Base-by-base conservation (phyloP, 2,888 invertebrate species). In the Parascotia fuliginaria region DNA sequence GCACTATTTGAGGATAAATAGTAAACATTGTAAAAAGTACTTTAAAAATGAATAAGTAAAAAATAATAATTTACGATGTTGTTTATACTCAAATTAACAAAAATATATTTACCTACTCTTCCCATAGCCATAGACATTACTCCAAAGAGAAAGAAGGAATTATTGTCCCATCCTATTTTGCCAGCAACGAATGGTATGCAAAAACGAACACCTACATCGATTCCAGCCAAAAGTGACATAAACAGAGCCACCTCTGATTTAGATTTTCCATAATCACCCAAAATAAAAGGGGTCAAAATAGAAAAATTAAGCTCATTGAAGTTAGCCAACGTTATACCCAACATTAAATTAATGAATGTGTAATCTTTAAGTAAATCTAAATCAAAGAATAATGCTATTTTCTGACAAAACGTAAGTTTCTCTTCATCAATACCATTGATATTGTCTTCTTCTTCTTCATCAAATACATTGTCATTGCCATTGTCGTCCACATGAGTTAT, bases 241-340 rank as follows among this genome's bases (percentile, higher is more conserved):
- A 94, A 94, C 9, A 94, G 81, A 0, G 96, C 95, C 0, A 94
- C 94, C 81, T 95, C 88, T 2, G 88, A 68, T 64, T 93, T 93
- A 0, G 83, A 83, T 65, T 95, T 93, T 0, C 94, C 93, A 67
- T 94, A 95, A 68, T 95, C 96, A 12, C 92, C 92, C n/a, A 96
- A 83, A 62, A 96, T 95, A 58, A 96, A 95, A 0, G 96, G 95
- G 0, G 95, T 95, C 39, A 96, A 72, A 39, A 96, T 93, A 1
- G 95, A 95, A 75, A 96, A 96, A 76, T 96, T 96, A 4, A 95
- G 68, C 78, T 96, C 96, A 3, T 94, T 94, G 67, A 95, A 95
- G 71, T 94, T 94, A 0, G 95, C 95, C 29, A 95, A 84, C 0
- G 95, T 95, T 38, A 96, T 89, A 0, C 96, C 96, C 43, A 95